Evolutionary conservation across 2,888 invertebrate species (phyloP).

Genomic region (Cephus sareptanus): DNA sequence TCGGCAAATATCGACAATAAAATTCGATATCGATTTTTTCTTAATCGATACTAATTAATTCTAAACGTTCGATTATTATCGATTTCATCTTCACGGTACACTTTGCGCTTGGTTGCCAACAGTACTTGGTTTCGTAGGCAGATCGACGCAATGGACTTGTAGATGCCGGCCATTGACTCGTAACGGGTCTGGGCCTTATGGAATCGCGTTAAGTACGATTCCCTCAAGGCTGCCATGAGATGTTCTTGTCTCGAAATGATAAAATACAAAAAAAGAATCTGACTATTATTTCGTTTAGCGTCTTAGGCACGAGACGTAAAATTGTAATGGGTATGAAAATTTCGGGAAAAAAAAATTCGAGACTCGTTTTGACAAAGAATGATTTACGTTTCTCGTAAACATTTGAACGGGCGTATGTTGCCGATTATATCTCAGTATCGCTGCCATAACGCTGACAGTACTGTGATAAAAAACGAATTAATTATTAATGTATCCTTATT

Average conservation of each 20-base stretch:
- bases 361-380: background rate
- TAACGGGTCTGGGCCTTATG: conserved; percentile 52
- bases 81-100: background rate
- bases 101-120: background rate
- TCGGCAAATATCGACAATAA: background rate
- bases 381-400: background rate
- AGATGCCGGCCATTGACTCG: conserved; percentile 55
- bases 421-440: background rate
- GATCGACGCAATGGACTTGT: conserved; percentile 42
- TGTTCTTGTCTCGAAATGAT: background rate
- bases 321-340: background rate
- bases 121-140: conserved; percentile 40
- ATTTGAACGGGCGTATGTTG: background rate
- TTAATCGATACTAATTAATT: background rate
- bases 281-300: background rate
- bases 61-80: background rate
- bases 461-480: background rate
- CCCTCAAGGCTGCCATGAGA: background rate
- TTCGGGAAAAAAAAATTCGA: background rate
- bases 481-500: background rate
- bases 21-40: background rate
- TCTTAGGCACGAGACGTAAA: background rate
- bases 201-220: conserved; percentile 11
- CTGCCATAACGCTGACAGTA: background rate
- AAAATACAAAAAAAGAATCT: background rate